phyloP scores from a whole-genome alignment of 1,140 invertebrate genomes.

The Neuroterus valhalla region DNA sequence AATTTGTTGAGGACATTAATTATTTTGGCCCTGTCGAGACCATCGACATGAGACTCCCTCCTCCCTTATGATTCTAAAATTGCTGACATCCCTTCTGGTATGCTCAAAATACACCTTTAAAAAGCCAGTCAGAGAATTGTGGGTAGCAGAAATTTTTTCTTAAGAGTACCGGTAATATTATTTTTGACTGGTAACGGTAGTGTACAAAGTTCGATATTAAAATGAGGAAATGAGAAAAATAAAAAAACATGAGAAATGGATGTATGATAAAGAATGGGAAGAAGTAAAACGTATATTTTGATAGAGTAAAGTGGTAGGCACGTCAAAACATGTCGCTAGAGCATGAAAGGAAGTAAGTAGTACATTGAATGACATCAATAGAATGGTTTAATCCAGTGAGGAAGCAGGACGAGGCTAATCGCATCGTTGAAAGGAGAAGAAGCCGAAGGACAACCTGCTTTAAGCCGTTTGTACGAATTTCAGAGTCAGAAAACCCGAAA shows the following conservation, averaged over 20 bases:
- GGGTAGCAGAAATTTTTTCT: too few species aligned
- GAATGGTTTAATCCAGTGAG: slow-evolving; percentile 62
- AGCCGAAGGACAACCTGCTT: slow-evolving; percentile 36
- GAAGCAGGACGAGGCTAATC: slow-evolving; percentile 54
- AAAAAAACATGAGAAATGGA: neutral
- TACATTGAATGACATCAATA: slow-evolving; percentile 63
- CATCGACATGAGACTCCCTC: too few species aligned
- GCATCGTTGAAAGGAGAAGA: slow-evolving; percentile 43
- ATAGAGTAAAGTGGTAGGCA: slow-evolving; percentile 45
- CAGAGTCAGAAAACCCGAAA: slow-evolving; percentile 55
- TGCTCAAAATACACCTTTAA: too few species aligned
- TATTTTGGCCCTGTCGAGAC: too few species aligned
- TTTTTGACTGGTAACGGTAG: too few species aligned
- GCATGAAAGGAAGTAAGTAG: slow-evolving; percentile 47
- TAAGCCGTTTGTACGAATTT: slow-evolving; percentile 66
- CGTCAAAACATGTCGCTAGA: slow-evolving; percentile 64
- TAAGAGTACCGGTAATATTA: too few species aligned
- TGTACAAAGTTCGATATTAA: too few species aligned
- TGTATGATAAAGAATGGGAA: neutral
- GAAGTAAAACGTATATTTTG: slow-evolving; percentile 16
- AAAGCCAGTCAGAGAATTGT: too few species aligned
- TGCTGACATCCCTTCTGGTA: too few species aligned
- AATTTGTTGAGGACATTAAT: too few species aligned
- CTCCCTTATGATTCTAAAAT: too few species aligned
- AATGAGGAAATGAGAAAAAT: too few species aligned